A percentile compares a stretch with the other conserved stretches of the same genome.
Conservation (phyloP, 2,797 vertebrate species). For the Danionella dracula region DNA sequence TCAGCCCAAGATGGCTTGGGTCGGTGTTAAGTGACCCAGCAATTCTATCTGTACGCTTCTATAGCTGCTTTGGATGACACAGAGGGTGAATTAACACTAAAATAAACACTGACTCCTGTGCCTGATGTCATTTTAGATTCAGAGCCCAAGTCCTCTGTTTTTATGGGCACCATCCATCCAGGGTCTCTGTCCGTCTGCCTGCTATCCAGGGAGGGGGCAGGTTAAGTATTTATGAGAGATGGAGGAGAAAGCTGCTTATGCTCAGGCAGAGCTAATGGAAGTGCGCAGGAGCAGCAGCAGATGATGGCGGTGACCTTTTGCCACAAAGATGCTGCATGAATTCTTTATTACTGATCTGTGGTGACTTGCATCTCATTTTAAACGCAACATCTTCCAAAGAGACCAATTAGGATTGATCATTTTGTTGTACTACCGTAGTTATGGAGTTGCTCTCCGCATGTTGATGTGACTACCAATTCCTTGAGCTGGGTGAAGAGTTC, state of each 20-base stretch:
- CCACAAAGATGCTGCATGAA: slow-evolving; percentile 52
- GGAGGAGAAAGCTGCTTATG: slow-evolving; percentile 37
- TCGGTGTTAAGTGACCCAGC: slow-evolving; percentile 20
- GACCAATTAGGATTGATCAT: slow-evolving; percentile 77
- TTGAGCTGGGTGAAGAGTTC: slow-evolving; percentile 24
- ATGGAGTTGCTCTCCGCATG: slow-evolving; percentile 46
- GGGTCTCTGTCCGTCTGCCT: slow-evolving; percentile 30
- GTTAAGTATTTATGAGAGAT: slow-evolving; percentile 64
- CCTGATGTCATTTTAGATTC: slow-evolving; percentile 20
- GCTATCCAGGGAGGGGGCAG: slow-evolving; percentile 40
- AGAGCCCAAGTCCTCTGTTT: slow-evolving; percentile 33
- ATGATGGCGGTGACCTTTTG: slow-evolving; percentile 59
- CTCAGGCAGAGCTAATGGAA: slow-evolving; percentile 42
- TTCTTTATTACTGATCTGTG: slow-evolving; percentile 60
- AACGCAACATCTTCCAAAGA: slow-evolving; percentile 58
- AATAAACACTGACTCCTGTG: slow-evolving; percentile 15
- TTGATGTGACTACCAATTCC: slow-evolving; percentile 47
- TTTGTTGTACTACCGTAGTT: slow-evolving; percentile 59
- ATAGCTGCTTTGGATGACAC: slow-evolving; percentile 34
- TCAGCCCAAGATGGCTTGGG: not conserved
- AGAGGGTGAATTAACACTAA: slow-evolving; percentile 24
- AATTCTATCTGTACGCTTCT: slow-evolving; percentile 16
- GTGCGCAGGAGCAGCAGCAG: slow-evolving; percentile 21
- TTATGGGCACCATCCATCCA: slow-evolving; percentile 42
- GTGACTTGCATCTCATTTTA: slow-evolving; percentile 51